Evolutionary conservation across 2,797 vertebrate species (phyloP), one percentile per base, ranked within the genome.

Genomic region (Kryptopterus vitreolus): DNA sequence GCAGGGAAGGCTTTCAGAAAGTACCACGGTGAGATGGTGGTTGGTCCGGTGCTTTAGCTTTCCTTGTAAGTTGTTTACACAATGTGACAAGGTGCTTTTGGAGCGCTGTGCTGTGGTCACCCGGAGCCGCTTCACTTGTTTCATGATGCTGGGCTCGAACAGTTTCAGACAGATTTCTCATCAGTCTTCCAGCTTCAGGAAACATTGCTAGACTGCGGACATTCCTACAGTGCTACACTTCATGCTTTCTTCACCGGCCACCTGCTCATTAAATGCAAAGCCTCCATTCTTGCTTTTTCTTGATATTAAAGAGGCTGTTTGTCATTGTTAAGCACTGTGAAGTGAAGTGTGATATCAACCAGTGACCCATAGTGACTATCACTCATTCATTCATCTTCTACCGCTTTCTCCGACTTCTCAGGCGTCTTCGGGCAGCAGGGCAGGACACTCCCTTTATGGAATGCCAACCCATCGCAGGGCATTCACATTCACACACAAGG

Each of bases 51-150:
- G 43, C 24, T 18, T 72, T 22, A 22, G 7, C 38, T 57, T 81
- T 78, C 73, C 22, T 68, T 66, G 52, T 59, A 79, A 71, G 48
- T 66, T 81, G 82, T 78, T 78, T 82, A 76, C 57, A 70, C 6
- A 15, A 38, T 61, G 48, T 57, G 76, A 73, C 66, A 65, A 72
- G 77, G 61, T 68, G 66, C 71, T 83, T 38, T 74, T 61, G 55
- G 24, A 69, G 69, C 50, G 78, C 18, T 8, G 75, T 65, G 55
- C 65, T 66, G 48, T 82, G 78, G 57, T 65, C 75, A 79, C 50
- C 52, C 59, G 48, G 58, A 61, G 62, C 31, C 16, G 6, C 71
- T 71, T 38, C 38, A 18, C 31, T 20, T 81, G 50, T 46, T 83
- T 61, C 7, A 4, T n/a, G 73, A 78, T 48, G n/a, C 48, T 18